Evolutionary conservation across 1,140 invertebrate species (phyloP).

Genomic region (Mamestra configurata): DNA sequence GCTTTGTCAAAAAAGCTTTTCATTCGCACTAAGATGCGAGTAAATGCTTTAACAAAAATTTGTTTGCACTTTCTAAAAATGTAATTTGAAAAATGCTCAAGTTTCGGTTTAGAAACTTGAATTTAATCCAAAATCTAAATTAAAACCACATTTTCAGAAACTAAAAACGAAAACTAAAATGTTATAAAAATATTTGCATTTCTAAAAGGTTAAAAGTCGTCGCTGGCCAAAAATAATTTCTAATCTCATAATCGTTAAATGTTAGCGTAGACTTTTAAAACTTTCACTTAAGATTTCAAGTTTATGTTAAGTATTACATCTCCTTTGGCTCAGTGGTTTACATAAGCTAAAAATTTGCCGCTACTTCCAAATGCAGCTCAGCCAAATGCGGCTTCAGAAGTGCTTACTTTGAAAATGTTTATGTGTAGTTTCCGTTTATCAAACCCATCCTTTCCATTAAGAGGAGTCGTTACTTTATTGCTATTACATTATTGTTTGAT

Average conservation of each 20-base stretch:
- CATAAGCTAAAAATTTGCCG: conserved; percentile 24
- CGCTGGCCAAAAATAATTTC: neutral
- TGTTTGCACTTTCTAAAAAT: conserved; percentile 36
- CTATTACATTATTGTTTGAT: neutral
- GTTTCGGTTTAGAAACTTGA: neutral
- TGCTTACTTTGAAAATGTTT: conserved; percentile 3
- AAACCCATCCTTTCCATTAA: neutral
- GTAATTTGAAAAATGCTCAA: neutral
- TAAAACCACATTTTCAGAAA: neutral
- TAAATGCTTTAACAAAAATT: neutral
- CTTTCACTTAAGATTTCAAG: conserved; percentile 43
- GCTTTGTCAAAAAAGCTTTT: conserved; percentile 23
- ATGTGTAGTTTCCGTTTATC: neutral
- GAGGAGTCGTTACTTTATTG: neutral
- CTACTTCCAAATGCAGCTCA: conserved; percentile 14
- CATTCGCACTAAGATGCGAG: neutral
- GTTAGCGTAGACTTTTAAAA: neutral
- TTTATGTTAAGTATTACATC: conserved; percentile 33
- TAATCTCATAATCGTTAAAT: conserved; percentile 12
- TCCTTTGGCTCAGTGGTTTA: neutral
- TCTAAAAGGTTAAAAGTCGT: neutral
- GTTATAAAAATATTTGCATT: neutral
- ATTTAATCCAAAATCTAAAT: neutral
- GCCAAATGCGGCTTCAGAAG: neutral
- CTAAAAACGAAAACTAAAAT: neutral